A percentile compares a stretch with the other conserved stretches of the same genome.
Conservation (phyloP, 2,888 invertebrate genomes). For the Smittia sp. region DNA sequence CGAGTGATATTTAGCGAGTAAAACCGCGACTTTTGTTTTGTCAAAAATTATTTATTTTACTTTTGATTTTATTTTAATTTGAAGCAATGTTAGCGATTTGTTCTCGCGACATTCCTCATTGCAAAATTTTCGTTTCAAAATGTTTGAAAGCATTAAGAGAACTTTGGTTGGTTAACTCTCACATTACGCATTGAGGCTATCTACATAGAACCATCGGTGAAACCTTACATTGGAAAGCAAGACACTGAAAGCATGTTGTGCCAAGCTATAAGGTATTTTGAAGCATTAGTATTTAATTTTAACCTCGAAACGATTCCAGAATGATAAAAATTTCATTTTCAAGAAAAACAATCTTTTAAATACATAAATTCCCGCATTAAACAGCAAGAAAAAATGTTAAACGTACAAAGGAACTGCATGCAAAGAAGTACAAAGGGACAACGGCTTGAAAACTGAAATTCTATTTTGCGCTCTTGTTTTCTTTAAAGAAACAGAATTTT, state of each 20-base stretch:
- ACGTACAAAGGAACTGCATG: constrained; percentile 1
- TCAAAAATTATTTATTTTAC: constrained; percentile 18
- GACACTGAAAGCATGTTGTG: no score
- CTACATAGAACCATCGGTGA: no score
- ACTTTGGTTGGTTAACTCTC: no score
- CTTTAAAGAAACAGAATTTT: background rate
- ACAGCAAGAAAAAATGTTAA: background rate
- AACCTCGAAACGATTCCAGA: constrained; percentile 11
- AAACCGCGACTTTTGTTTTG: constrained; percentile 31
- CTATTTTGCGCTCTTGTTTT: background rate
- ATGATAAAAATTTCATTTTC: constrained; percentile 20
- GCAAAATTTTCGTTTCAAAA: background rate
- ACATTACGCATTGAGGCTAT: no score
- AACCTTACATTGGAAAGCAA: background rate
- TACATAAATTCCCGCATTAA: background rate
- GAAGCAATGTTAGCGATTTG: no score
- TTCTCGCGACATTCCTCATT: background rate
- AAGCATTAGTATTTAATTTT: background rate
- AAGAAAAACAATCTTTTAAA: constrained; percentile 1
- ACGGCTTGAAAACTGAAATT: background rate
- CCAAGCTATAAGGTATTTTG: background rate
- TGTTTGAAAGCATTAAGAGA: no score
- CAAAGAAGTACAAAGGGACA: background rate
- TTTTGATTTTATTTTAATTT: constrained; percentile 28
- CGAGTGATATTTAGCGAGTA: constrained; percentile 38